Conservation (phyloP, 2,113 vertebrate species). For the Otus sunia region DNA sequence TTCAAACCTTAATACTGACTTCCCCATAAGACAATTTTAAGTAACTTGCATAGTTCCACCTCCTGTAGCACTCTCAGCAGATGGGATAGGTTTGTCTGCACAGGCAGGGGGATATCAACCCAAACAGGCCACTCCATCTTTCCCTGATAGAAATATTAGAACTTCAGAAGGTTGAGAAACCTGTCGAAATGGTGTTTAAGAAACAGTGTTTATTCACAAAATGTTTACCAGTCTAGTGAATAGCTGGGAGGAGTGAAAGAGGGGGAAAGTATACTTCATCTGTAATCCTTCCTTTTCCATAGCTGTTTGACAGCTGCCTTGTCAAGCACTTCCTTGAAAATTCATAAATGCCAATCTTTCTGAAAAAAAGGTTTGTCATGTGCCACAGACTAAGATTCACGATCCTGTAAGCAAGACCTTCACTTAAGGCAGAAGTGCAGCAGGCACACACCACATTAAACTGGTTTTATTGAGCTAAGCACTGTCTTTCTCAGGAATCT, state of each 20-base stretch:
- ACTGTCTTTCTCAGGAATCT: not conserved
- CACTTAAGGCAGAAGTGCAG: not conserved
- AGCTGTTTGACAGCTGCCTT: not conserved
- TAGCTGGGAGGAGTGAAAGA: not conserved
- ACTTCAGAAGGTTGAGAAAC: not conserved
- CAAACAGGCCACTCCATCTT: not conserved
- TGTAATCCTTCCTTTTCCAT: not conserved
- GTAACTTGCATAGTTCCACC: accelerated
- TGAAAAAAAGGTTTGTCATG: not conserved
- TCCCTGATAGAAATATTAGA: not conserved
- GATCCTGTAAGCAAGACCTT: not conserved
- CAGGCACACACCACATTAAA: not conserved
- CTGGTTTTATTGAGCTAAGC: not conserved
- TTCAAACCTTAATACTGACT: not conserved
- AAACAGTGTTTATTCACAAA: not conserved
- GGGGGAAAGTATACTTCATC: not conserved
- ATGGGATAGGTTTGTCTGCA: not conserved
- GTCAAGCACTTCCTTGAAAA: not conserved
- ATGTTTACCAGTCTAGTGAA: not conserved
- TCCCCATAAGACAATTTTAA: not conserved
- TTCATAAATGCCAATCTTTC: not conserved
- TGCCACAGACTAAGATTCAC: not conserved
- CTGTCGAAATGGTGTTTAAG: not conserved
- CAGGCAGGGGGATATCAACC: not conserved
- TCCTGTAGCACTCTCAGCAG: not conserved